Base-by-base conservation (phyloP, 2,888 invertebrate genomes). In the Troides oblongomaculatus region DNA sequence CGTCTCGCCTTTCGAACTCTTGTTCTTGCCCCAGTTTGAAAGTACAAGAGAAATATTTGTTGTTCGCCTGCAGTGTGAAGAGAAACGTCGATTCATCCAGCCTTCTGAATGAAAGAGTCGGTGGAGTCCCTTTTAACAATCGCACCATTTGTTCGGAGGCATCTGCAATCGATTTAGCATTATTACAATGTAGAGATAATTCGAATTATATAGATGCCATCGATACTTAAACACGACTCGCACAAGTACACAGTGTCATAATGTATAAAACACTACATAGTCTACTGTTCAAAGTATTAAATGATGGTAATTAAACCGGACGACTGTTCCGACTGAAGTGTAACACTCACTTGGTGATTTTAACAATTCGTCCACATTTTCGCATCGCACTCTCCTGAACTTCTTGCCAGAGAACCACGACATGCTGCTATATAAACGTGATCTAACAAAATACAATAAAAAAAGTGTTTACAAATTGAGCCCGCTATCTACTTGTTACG, bases 401-500 rank as follows among this genome's bases (percentile, higher is more conserved):
- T 79, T 83, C 73, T 86, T 89, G 0, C 90, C 90, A 0, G 82
- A 87, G 74, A 88, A 90, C 72, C 85, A 84, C 89, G 89, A 89
- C 69, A 69, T 69, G 64, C 23, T 62, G 25, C 36, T 39, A 50
- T 23, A 39, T 23, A 36, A n/a, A 46, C n/a, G 62, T 58, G 18
- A 59, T 59, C 59, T 56, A 23, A 36, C 59, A 50, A 39, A 66
- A 59, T 63, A 39, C 23, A 58, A 62, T 63, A 62, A 62, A 66
- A 66, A 66, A 43, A 30, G 50, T 59, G 50, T 23, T 12, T 50
- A 63, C 58, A 23, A 69, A 65, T 69, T 57, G 25, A 17, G 36
- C 30, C 23, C 3, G 6, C 46, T 66, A 59, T 66, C 53, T 43
- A 21, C 50, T 18, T 53, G 62, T 63, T 70, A 66, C 62, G 66